Conservation (phyloP, 2,888 invertebrate genomes). For the Megamerina dolium region DNA sequence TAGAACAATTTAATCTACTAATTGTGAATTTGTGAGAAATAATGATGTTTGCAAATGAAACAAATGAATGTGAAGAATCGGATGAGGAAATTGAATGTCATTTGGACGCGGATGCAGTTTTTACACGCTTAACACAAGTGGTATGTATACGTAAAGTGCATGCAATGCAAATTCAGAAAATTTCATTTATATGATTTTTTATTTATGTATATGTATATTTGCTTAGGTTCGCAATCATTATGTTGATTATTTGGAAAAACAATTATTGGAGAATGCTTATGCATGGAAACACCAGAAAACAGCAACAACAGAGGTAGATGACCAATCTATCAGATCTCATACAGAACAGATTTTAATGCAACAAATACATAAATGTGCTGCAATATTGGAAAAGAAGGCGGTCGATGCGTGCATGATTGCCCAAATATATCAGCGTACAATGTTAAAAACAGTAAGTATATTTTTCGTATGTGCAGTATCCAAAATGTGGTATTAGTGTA, state of each 20-base stretch:
- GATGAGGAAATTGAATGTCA: too few relatives aligned
- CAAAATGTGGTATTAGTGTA: too few relatives aligned
- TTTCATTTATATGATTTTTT: too few relatives aligned
- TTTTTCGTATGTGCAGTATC: too few relatives aligned
- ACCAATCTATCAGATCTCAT: background rate
- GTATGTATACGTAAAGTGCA: slow-evolving; percentile 9
- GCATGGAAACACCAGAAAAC: background rate
- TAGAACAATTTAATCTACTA: too few relatives aligned
- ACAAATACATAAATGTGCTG: slow-evolving; percentile 27
- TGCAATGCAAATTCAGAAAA: background rate
- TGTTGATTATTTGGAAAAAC: slow-evolving; percentile 35
- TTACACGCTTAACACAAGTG: slow-evolving; percentile 23
- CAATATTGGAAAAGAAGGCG: slow-evolving; percentile 34
- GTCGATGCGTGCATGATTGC: slow-evolving; percentile 38
- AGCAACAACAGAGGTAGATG: background rate
- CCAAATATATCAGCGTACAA: slow-evolving; percentile 37
- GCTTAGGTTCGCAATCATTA: slow-evolving; percentile 42
- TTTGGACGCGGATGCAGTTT: slow-evolving; percentile 7
- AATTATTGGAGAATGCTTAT: slow-evolving; percentile 32
- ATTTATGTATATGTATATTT: too few relatives aligned
- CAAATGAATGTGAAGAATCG: too few relatives aligned
- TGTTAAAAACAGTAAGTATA: slow-evolving; percentile 41
- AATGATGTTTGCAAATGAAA: too few relatives aligned
- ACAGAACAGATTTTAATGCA: slow-evolving; percentile 3
- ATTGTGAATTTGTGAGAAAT: too few relatives aligned